Conservation (phyloP, 2,797 vertebrate species). For the Crocidura indochinensis region DNA sequence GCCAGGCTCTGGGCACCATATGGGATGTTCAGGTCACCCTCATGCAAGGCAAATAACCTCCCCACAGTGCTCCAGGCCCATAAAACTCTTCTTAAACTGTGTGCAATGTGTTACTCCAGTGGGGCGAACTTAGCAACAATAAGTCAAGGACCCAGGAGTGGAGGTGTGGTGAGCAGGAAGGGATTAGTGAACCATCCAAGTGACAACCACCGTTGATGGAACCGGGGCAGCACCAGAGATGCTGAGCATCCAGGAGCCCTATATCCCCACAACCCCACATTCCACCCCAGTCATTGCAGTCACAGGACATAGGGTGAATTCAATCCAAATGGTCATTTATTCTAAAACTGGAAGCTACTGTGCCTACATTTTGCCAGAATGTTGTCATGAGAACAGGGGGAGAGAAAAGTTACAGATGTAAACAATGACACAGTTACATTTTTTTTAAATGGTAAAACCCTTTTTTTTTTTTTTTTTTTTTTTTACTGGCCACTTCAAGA, state of each 20-base stretch:
- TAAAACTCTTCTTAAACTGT: too few relatives aligned
- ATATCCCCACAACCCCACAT: background rate
- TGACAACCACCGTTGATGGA: background rate
- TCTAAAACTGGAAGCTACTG: conserved; percentile 85
- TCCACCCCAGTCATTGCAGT: conserved; percentile 69
- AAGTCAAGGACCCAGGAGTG: background rate
- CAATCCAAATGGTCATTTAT: conserved; percentile 87
- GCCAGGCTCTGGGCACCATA: too few relatives aligned
- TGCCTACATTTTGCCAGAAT: conserved; percentile 85
- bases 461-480: conserved; percentile 45
- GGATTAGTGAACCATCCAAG: background rate
- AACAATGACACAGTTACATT: conserved; percentile 88
- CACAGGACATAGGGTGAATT: conserved; percentile 79
- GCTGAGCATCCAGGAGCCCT: background rate
- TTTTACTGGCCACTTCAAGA: conserved; percentile 88
- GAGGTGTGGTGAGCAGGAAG: background rate
- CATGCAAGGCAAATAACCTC: too few relatives aligned
- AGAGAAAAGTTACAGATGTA: conserved; percentile 87
- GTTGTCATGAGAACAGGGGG: conserved; percentile 78
- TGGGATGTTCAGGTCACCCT: too few relatives aligned
- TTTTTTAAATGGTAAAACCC: conserved; percentile 84
- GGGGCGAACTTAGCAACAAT: background rate
- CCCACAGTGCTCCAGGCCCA: too few relatives aligned
- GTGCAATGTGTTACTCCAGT: background rate
- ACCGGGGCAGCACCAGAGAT: background rate